Conservation (phyloP, 2,797 vertebrate genomes). For the Sphaeramia orbicularis region DNA sequence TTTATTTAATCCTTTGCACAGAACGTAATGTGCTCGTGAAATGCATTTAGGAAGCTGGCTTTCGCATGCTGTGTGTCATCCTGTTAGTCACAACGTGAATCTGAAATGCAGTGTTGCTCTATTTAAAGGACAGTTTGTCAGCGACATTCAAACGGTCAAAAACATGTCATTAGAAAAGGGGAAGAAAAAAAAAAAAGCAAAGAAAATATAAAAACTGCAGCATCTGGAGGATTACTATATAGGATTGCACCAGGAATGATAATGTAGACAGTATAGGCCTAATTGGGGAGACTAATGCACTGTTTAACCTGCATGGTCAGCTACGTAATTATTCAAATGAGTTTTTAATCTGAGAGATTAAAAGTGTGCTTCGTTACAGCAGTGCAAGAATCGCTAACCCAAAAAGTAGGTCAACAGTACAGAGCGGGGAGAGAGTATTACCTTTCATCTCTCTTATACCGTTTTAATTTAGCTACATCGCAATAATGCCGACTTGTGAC, state of each 20-base stretch:
- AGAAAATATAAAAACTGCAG: background rate
- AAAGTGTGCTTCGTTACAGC: constrained; percentile 1
- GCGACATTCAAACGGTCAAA: background rate
- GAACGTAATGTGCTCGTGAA: constrained; percentile 22
- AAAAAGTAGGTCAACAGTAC: constrained; percentile 52
- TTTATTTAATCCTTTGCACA: constrained; percentile 27
- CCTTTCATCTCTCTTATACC: constrained; percentile 37
- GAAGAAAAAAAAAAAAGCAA: background rate
- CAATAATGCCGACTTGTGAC: constrained; percentile 55
- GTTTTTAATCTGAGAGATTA: constrained; percentile 68
- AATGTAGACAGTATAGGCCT: constrained; percentile 1
- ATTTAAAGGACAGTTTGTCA: constrained; percentile 5
- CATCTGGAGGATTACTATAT: background rate
- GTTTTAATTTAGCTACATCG: constrained; percentile 38
- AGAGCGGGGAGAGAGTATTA: constrained; percentile 8
- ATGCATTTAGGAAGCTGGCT: constrained; percentile 14
- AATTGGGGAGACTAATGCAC: constrained; percentile 50
- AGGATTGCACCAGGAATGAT: background rate
- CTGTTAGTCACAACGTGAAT: constrained; percentile 34
- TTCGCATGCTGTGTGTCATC: constrained; percentile 33
- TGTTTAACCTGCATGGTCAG: constrained; percentile 53
- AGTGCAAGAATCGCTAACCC: background rate
- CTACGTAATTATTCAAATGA: constrained; percentile 59
- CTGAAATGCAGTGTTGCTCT: constrained; percentile 10
- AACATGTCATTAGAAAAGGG: background rate